Evolutionary conservation across 2,113 vertebrate species (phyloP).

Genomic region (Myotis davidii): DNA sequence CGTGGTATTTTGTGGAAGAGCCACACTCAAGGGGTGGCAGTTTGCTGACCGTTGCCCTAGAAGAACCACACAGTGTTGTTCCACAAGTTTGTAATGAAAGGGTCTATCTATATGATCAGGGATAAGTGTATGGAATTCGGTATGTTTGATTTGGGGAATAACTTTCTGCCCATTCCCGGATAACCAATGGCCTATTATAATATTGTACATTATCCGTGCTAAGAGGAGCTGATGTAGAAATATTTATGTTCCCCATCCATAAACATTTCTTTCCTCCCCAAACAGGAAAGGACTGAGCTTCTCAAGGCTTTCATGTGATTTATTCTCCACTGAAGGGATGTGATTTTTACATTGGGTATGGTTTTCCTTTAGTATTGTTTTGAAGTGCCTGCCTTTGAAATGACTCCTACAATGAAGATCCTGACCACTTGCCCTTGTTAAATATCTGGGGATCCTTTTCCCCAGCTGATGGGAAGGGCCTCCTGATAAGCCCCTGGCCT

Average conservation of each 20-base stretch:
- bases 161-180: conserved; percentile 78
- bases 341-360: neutral
- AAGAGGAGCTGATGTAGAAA: conserved; percentile 61
- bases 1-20: too few species aligned
- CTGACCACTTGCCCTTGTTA: conserved; percentile 50
- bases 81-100: neutral
- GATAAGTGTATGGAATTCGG: conserved; percentile 71
- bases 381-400: conserved; percentile 8
- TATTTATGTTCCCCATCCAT: conserved; percentile 70
- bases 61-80: neutral
- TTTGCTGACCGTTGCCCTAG: neutral
- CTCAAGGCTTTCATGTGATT: conserved; percentile 17
- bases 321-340: conserved; percentile 13
- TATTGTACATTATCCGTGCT: conserved; percentile 30
- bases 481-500: conserved; percentile 62
- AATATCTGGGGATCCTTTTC: conserved; percentile 57
- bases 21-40: too few species aligned
- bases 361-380: neutral
- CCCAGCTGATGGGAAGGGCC: conserved; percentile 59
- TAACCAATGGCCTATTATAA: conserved; percentile 73
- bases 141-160: conserved; percentile 76
- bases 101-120: conserved; percentile 52
- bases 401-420: conserved; percentile 1
- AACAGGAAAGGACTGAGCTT: conserved; percentile 36
- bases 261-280: conserved; percentile 55